These are phyloP conservation scores for Gymnothorax javanicus DNA, from an alignment of 2,797 vertebrate genomes.

Conservation along the genomic window DNA sequence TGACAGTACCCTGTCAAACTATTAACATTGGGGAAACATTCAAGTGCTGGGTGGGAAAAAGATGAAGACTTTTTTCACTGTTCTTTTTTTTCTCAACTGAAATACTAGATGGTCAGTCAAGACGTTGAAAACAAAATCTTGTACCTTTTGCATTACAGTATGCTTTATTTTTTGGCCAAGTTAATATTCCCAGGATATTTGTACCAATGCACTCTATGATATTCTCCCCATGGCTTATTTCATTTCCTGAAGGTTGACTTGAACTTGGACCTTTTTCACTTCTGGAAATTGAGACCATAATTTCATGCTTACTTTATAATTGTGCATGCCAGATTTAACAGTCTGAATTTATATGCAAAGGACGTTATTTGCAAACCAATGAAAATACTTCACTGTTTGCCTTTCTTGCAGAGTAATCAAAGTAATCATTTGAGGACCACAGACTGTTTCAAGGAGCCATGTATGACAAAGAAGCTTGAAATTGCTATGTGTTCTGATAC, in stretches of 20 bases:
- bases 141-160: constrained; percentile 3
- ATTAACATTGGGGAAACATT: constrained; percentile 40
- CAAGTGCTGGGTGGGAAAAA: constrained; percentile 5
- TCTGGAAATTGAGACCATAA: constrained; percentile 28
- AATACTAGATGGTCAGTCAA: constrained; percentile 53
- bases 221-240: constrained; percentile 23
- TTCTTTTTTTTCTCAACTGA: constrained; percentile 37
- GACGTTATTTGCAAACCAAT: constrained; percentile 18
- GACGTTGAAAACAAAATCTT: constrained; percentile 22
- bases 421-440: background rate
- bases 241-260: constrained; percentile 31
- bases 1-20: constrained; percentile 49
- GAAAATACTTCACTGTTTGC: background rate
- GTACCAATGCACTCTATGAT: constrained; percentile 15
- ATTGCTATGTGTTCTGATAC: background rate
- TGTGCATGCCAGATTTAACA: constrained; percentile 22
- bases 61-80: constrained; percentile 45
- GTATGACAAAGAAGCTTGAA: background rate
- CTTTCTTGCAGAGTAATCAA: constrained; percentile 25
- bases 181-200: constrained; percentile 30
- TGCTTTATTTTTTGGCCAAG: constrained; percentile 25
- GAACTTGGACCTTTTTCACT: constrained; percentile 24
- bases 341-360: constrained; percentile 29
- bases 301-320: constrained; percentile 34
- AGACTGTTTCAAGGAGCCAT: background rate